Evolutionary conservation across 2,797 vertebrate genomes (phyloP).

Genomic region (Malacoctenus gilli): DNA sequence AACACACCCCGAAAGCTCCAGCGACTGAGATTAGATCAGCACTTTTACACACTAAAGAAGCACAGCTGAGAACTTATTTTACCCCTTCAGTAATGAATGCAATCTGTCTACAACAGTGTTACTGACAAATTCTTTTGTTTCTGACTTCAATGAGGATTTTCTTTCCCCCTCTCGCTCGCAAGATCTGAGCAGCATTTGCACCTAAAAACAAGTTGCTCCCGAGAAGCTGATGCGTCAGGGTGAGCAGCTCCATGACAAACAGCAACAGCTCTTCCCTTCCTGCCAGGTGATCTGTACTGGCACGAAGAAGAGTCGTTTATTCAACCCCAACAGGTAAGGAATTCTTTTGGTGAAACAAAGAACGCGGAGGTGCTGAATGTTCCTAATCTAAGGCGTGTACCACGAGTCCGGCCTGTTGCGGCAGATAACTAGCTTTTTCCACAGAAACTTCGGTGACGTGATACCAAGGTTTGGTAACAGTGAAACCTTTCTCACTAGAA

Average conservation of each 20-base stretch:
- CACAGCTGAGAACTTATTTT: slow-evolving; percentile 13
- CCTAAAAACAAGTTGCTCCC: slow-evolving; percentile 21
- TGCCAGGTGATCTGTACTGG: slow-evolving; percentile 35
- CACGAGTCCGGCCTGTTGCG: slow-evolving; percentile 13
- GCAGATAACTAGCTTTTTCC: slow-evolving; percentile 34
- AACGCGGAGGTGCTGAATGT: slow-evolving; percentile 5
- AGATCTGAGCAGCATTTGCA: slow-evolving; percentile 29
- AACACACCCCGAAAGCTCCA: slow-evolving; percentile 34
- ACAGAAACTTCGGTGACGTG: slow-evolving; percentile 32
- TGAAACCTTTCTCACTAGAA: slow-evolving; percentile 26
- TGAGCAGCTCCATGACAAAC: slow-evolving; percentile 25
- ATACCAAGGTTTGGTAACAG: slow-evolving; percentile 38
- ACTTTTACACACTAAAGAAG: slow-evolving; percentile 35
- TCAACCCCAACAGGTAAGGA: slow-evolving; percentile 7
- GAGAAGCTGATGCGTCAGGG: slow-evolving; percentile 39
- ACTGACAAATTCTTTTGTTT: slow-evolving; percentile 35
- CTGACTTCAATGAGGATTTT: slow-evolving; percentile 25
- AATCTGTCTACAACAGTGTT: slow-evolving; percentile 17
- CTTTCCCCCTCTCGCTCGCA: slow-evolving; percentile 4
- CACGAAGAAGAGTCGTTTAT: slow-evolving; percentile 52
- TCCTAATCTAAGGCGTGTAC: slow-evolving; percentile 26
- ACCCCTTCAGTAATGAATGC: slow-evolving; percentile 31
- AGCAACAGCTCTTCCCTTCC: slow-evolving; percentile 25
- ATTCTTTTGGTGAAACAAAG: slow-evolving; percentile 18
- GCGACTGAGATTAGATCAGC: slow-evolving; percentile 46